Evolutionary conservation across 1,140 invertebrate genomes (phyloP), one percentile per base, ranked within the genome.

Genomic region (Oppia nitens): DNA sequence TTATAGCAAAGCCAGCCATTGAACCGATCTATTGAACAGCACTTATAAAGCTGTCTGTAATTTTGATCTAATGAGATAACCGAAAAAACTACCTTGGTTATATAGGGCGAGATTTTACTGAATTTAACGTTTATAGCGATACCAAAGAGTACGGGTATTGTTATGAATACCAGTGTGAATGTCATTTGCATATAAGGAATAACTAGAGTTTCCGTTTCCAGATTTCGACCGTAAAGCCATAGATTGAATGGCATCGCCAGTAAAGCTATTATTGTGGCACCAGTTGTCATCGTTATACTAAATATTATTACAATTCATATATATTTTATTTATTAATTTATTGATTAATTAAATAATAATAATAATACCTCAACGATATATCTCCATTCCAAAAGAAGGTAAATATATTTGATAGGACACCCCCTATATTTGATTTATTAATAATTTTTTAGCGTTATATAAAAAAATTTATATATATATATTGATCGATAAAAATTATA

Each of bases 361-460:
- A 17, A 1, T 12, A n/a, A 58, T 62, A 73, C 71, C 71, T 73
- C 24, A 73, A 65, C 20, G 71, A 69, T 1, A 73, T 64, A 58
- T 73, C 72, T n/a, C 71, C 72, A 48, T 73, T 71, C 28, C 63
- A 64, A 66, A 71, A 72, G 59, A 68, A 73, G 0, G 72, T 69
- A 62, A 73, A 72, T 26, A 73, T 67, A 53, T 73, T 73, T 2
- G 71, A 72, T 40, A 70, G 71, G 4, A 72, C 66, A 25, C 72
- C 72, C 3, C 71, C 71, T 1, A 29, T 23, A 26, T 17, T 52
- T 52, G 21, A 25, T 14, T 23, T 20, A 9, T 14, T n/a, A n/a
- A n/a, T n/a, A n/a, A n/a, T n/a, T n/a, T n/a, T n/a, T n/a, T n/a
- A n/a, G n/a, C n/a, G n/a, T n/a, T n/a, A n/a, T n/a, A n/a, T n/a